phyloP scores from a whole-genome alignment of 2,797 vertebrate species.

The Acipenser transmontanus region DNA sequence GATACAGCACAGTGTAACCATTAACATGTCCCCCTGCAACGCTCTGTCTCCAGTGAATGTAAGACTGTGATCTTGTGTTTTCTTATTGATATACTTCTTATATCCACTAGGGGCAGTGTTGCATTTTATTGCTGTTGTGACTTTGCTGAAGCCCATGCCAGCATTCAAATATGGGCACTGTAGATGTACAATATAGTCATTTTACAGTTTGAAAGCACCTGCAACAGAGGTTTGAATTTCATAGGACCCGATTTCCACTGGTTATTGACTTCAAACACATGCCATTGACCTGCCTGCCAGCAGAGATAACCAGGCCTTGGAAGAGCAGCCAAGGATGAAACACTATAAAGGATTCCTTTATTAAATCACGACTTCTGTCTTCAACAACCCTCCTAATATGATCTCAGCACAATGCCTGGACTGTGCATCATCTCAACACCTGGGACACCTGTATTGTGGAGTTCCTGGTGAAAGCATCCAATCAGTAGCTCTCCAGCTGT shows the following conservation, averaged over 20 bases:
- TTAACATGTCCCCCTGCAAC: too few relatives aligned
- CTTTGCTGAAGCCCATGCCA: neutral
- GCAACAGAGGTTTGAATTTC: neutral
- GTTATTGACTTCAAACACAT: slow-evolving; percentile 1
- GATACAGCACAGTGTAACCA: too few relatives aligned
- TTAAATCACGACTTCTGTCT: neutral
- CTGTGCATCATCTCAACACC: slow-evolving; percentile 12
- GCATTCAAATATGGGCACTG: neutral
- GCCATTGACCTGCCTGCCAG: slow-evolving; percentile 8
- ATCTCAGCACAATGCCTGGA: slow-evolving; percentile 6
- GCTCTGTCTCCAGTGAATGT: too few relatives aligned
- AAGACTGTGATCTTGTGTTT: too few relatives aligned
- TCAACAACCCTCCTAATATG: neutral
- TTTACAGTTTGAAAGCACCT: neutral
- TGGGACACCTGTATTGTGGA: neutral
- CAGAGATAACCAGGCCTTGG: slow-evolving; percentile 2
- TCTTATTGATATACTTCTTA: too few relatives aligned
- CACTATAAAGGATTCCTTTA: neutral
- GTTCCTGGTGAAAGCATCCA: neutral
- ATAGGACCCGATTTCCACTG: neutral
- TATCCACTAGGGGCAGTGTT: too few relatives aligned
- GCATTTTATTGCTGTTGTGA: too few relatives aligned
- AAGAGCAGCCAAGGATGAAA: slow-evolving; percentile 8
- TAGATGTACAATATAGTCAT: neutral
- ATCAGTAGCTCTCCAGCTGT: neutral